A percentile compares a stretch with the other conserved stretches of the same genome.
Conservation (phyloP, 2,113 vertebrate genomes). For the Saccopteryx leptura region DNA sequence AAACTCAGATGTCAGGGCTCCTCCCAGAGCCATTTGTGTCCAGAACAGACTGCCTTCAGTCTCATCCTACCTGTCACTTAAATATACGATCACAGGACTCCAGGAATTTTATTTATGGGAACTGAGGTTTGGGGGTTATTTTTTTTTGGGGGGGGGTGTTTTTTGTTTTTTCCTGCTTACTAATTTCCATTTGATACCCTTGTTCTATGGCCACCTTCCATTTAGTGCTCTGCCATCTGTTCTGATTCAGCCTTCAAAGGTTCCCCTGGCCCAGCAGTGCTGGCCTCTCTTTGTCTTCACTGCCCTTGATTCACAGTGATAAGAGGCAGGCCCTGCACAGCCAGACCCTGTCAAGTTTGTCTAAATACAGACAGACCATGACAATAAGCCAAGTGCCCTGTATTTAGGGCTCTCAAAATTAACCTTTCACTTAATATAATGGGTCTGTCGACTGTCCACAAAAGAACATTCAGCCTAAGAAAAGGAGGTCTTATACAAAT, state of each 20-base stretch:
- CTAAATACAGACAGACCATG: not conserved
- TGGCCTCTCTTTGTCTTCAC: not conserved
- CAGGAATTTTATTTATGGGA: not conserved
- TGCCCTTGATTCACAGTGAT: not conserved
- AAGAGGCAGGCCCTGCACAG: not conserved
- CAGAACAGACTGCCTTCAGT: not conserved
- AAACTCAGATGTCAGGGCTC: not conserved
- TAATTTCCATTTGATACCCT: not conserved
- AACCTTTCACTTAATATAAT: not conserved
- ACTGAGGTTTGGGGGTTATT: not conserved
- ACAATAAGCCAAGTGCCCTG: not conserved
- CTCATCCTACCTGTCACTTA: not conserved
- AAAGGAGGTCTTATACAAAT: not conserved
- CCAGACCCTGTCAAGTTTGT: not conserved
- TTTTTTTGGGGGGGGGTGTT: not conserved
- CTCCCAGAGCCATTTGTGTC: not conserved
- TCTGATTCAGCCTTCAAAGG: not conserved
- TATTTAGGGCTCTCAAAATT: not conserved
- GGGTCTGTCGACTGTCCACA: not conserved
- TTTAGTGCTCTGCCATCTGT: not conserved
- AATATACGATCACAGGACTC: not conserved
- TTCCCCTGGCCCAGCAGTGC: not conserved
- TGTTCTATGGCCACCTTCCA: not conserved
- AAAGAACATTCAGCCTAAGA: not conserved
- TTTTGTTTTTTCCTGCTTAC: not conserved